A percentile compares a stretch with the other conserved stretches of the same genome.
Evolutionary conservation across 92 coral and sea anemone species (phyloP).

Genomic region (Pocillopora grandis): DNA sequence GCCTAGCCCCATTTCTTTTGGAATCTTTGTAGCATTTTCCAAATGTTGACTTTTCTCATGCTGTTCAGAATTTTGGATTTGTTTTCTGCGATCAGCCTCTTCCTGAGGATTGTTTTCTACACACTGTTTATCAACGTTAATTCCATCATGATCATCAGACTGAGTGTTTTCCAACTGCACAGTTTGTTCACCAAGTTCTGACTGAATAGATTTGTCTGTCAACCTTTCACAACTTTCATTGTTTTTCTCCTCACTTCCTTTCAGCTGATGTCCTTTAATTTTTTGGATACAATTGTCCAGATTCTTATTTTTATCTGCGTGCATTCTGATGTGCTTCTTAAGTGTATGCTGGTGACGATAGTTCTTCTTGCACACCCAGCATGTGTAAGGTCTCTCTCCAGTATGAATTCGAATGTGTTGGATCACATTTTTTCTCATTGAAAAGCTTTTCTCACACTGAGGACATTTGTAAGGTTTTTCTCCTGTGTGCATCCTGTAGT

Average conservation of each 20-base stretch:
- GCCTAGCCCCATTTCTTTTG: neutral
- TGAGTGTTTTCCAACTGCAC: neutral
- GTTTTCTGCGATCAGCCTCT: neutral
- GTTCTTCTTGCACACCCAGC: constrained; percentile 82
- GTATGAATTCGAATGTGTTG: constrained; percentile 92
- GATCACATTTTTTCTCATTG: constrained; percentile 89
- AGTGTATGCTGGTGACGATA: constrained; percentile 57
- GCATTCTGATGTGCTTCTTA: constrained; percentile 39
- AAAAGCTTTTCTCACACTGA: constrained; percentile 83
- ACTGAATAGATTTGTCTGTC: neutral
- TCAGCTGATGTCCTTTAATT: constrained; percentile 18
- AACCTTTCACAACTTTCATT: neutral
- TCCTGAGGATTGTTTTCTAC: neutral
- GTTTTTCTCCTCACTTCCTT: neutral
- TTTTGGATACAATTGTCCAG: constrained; percentile 32
- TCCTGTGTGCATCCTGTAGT: constrained; percentile 77
- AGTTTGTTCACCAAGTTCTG: neutral
- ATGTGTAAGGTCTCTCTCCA: constrained; percentile 89
- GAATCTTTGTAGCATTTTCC: neutral
- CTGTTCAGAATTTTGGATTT: neutral
- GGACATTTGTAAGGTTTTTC: constrained; percentile 91
- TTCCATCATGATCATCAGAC: neutral
- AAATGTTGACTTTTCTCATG: neutral
- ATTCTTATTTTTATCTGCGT: constrained; percentile 25
- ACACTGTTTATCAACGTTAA: neutral